Conservation (phyloP, 2,797 vertebrate species). For the Chaetophractus vellerosus region DNA sequence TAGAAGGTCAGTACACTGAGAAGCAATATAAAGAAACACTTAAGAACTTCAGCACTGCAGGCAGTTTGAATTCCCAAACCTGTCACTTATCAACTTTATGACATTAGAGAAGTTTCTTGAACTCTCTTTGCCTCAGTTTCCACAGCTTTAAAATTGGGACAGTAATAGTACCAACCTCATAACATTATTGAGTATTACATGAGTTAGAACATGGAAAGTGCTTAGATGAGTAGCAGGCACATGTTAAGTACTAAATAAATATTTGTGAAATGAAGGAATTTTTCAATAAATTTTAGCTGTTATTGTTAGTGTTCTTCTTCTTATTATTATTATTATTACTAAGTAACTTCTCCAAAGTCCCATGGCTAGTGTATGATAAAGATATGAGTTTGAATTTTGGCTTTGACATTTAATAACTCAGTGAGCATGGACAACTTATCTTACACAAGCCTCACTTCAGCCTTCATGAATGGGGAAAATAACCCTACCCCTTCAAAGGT, state of each 20-base stretch:
- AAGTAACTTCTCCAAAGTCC: not conserved
- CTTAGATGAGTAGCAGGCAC: not conserved
- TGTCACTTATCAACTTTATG: not conserved
- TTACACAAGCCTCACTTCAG: not conserved
- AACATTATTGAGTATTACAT: no score
- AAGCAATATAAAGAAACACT: fast-evolving
- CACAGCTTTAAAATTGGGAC: not conserved
- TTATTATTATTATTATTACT: not conserved
- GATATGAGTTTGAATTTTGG: not conserved
- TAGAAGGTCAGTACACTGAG: not conserved
- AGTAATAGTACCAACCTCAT: not conserved
- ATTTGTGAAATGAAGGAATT: not conserved
- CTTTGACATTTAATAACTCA: not conserved
- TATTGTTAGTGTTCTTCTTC: not conserved
- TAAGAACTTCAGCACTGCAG: no score
- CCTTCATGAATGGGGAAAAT: not conserved
- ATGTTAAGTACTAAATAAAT: not conserved
- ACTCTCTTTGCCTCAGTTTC: not conserved
- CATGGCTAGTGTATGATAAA: fast-evolving
- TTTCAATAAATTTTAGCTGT: not conserved
- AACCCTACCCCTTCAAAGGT: not conserved
- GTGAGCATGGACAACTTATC: not conserved
- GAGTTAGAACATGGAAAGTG: not conserved
- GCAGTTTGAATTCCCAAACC: not conserved
- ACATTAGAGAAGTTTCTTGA: not conserved